phyloP scores from a whole-genome alignment of 1,140 invertebrate species.

The Drosophila sproati region DNA sequence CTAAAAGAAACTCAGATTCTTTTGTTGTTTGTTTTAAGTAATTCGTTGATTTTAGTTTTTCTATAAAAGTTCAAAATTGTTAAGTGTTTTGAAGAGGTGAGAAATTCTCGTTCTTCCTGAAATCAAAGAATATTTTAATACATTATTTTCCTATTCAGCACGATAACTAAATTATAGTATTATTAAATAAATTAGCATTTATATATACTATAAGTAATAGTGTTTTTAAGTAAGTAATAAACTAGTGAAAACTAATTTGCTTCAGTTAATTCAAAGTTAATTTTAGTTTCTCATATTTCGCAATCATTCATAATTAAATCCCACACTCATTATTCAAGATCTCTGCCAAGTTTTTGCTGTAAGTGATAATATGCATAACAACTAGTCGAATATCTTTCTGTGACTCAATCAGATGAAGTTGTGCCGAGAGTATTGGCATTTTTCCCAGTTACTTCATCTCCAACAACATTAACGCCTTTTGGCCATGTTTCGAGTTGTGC shows the following conservation, averaged over 20 bases:
- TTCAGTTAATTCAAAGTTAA: too few relatives aligned
- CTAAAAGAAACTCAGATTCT: too few relatives aligned
- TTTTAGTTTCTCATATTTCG: neutral
- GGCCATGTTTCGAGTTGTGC: slow-evolving; percentile 65
- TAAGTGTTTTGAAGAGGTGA: too few relatives aligned
- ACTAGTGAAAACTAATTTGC: neutral
- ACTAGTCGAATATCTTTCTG: neutral
- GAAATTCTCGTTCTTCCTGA: too few relatives aligned
- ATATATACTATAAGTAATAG: neutral
- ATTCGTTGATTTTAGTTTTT: too few relatives aligned
- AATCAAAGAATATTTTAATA: too few relatives aligned
- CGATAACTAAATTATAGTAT: too few relatives aligned
- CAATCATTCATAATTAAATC: neutral
- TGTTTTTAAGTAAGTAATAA: neutral
- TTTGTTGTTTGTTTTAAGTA: too few relatives aligned
- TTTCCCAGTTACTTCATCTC: slow-evolving; percentile 4
- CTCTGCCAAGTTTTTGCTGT: neutral
- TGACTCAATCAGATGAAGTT: slow-evolving; percentile 5
- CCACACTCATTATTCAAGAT: neutral
- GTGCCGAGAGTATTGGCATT: slow-evolving; percentile 14
- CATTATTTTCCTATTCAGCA: too few relatives aligned
- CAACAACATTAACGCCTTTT: slow-evolving; percentile 19
- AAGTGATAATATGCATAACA: slow-evolving; percentile 10
- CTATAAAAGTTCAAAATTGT: too few relatives aligned
- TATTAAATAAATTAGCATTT: too few relatives aligned